Evolutionary conservation across 2,888 invertebrate genomes (phyloP), one percentile per base, ranked within the genome.

Genomic region (Trichogramma dendrolimi): DNA sequence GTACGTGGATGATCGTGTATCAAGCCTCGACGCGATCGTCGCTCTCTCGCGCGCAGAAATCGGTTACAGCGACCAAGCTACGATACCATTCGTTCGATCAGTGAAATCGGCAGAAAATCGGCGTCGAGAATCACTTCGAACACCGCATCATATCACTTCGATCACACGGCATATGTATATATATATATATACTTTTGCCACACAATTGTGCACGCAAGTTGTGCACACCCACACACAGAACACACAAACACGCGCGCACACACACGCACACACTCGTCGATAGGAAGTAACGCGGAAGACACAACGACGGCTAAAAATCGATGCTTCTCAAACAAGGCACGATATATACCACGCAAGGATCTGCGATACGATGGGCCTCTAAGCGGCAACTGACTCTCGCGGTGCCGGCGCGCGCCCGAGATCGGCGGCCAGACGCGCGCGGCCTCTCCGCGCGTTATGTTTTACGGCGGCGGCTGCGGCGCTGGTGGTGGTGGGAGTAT

Each of bases 301-400:
- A 27, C 27, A 27, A 27, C 27, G 27, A 2, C 27, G 2, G 27
- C 27, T 27, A 27, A 27, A 27, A 27, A 27, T 27, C 27, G 27
- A 27, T 27, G 27, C 27, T 27, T 27, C 27, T 27, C 27, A 27
- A 27, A 27, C 27, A 27, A 27, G 2, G 2, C 27, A 27, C 27
- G 27, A 27, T 27, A 27, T 27, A 27, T 27, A 27, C 2, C 27
- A 27, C 55, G 46, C 44, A 44, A 41, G 55, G 55, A 59, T 57
- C 55, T 60, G 58, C 62, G 62, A 54, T 67, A 70, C 67, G 61
- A 4, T 62, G 67, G 72, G 72, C 69, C 71, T 75, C 75, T 73
- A 74, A 71, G 72, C 73, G 73, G 70, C 75, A 71, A 77, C 76
- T 75, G 75, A 72, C 73, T 73, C 67, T 57, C 58, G 59, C 61